Conservation (phyloP, 2,113 vertebrate species). For the Phalacrocorax carbo region DNA sequence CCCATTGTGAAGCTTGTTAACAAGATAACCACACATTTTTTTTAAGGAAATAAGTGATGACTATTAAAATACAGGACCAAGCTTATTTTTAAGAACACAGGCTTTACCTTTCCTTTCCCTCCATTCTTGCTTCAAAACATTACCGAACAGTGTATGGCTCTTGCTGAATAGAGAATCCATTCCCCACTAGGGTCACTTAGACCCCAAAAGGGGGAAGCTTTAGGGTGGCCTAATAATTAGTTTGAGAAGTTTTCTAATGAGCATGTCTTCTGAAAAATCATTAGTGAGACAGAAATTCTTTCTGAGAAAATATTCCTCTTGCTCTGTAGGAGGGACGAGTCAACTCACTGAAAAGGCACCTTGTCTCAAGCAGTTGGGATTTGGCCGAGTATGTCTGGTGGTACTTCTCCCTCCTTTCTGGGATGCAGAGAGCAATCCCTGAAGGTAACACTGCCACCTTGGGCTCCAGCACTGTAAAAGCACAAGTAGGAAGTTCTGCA, state of each 20-base stretch:
- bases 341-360: not conserved
- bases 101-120: not conserved
- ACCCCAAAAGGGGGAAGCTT: not conserved
- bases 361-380: not conserved
- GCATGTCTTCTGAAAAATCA: not conserved
- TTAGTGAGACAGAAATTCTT: not conserved
- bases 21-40: not conserved
- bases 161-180: not conserved
- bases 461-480: slow-evolving; percentile 30
- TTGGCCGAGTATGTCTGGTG: not conserved
- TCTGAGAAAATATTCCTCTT: not conserved
- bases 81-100: not conserved
- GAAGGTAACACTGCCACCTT: slow-evolving; percentile 52
- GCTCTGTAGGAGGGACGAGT: not conserved
- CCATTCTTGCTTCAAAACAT: not conserved
- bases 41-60: not conserved
- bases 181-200: not conserved
- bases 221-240: not conserved
- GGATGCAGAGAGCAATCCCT: not conserved
- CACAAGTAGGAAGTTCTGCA: not conserved
- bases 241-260: not conserved
- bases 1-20: not conserved
- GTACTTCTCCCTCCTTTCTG: not conserved
- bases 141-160: not conserved
- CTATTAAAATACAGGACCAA: not conserved